Evolutionary conservation across 2,888 invertebrate species (phyloP).

Genomic region (Latrodectus hesperus): DNA sequence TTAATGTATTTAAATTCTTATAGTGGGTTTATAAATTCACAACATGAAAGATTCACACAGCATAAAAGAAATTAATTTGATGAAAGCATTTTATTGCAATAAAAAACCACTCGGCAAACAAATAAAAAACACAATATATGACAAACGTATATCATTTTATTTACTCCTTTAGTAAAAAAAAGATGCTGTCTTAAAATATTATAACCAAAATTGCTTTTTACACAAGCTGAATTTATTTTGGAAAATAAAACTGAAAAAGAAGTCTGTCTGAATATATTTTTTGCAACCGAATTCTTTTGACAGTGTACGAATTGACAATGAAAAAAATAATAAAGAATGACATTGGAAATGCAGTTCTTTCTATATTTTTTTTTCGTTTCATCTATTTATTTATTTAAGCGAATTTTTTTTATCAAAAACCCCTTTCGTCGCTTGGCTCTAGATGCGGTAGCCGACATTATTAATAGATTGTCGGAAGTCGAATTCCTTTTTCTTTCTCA

Average conservation of each 20-base stretch:
- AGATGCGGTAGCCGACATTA: constrained; percentile 46
- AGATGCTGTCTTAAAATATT: no score
- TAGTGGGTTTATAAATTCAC: no score
- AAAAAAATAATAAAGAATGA: constrained; percentile 10
- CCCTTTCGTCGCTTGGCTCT: neutral
- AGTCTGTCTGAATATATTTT: neutral
- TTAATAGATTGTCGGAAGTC: constrained; percentile 59
- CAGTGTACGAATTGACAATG: constrained; percentile 14
- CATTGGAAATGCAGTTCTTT: constrained; percentile 24
- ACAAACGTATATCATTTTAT: no score
- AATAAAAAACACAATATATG: no score
- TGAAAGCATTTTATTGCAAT: no score
- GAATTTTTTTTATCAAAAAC: constrained; percentile 10
- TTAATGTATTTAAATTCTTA: no score
- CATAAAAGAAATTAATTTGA: no score
- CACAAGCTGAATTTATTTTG: neutral
- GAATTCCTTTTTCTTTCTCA: constrained; percentile 27
- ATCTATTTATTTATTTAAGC: constrained; percentile 43
- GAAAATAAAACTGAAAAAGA: neutral
- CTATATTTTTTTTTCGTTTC: constrained; percentile 1
- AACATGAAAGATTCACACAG: no score
- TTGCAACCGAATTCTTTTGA: neutral
- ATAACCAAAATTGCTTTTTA: no score
- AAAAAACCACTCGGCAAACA: no score
- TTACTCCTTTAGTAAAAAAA: no score